Base-by-base conservation (phyloP, 2,888 invertebrate species). In the Epinotia demarniana region DNA sequence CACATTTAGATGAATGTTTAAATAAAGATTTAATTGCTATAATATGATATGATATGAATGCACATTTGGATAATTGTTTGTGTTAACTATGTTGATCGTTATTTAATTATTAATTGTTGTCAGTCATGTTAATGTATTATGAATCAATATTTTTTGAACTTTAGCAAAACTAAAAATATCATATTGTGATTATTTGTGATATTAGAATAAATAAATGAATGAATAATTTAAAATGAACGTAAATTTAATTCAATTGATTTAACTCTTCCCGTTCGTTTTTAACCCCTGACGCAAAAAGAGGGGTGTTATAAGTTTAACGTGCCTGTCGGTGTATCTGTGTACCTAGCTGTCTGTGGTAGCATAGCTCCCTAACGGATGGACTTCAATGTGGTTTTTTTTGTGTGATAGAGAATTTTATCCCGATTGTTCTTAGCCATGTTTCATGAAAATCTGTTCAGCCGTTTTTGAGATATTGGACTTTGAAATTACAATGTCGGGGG, bases 31-130 rank as follows among this genome's bases (percentile, higher is more conserved):
- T 90, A 0, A 87, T 93, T 75, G 85, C 89, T 60, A 84, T 84
- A 77, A 79, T 92, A 60, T 79, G 79, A n/a, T n/a, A 78, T 39
- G 87, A 91, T 39, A 96, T 96, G 95, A 95, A 95, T 82, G 79
- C 82, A 1, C 96, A 96, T 89, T 93, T 96, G 71, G 95, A 96
- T 86, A 64, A 77, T 5, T 93, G 93, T 80, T 86, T 92, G 77
- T 79, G 79, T 70, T 85, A 79, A 78, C 33, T 23, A 43, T 62
- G 18, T 62, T 43, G 13, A 18, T 19, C 18, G 18, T 43, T 62
- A 62, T 61, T 64, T 57, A 19, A 55, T 58, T 49, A 53, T n/a
- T 75, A 18, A 49, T 72, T 58, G 61, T 49, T 60, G 27, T 63
- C n/a, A n/a, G n/a, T n/a, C 39, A 69, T 73, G 5, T 68, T 18